A percentile compares a stretch with the other conserved stretches of the same genome.
phyloP scores from a whole-genome alignment of 2,113 vertebrate genomes.

The Gambusia holbrooki region DNA sequence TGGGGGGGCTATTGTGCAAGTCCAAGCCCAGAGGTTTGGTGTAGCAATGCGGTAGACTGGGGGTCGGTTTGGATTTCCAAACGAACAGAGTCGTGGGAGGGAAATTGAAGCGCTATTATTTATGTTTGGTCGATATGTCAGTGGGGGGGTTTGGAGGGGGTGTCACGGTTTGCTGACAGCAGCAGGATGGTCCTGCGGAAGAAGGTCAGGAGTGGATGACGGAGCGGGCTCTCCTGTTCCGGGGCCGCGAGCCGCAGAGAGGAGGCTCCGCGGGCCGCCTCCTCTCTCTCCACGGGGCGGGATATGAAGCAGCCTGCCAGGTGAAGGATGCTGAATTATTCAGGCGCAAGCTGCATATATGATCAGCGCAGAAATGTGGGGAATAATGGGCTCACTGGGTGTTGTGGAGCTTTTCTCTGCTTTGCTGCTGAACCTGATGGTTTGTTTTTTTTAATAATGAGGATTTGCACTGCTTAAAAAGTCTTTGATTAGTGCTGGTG shows the following conservation, averaged over 20 bases:
- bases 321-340: conserved; percentile 76
- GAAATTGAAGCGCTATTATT: conserved; percentile 65
- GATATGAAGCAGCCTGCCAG: conserved; percentile 59
- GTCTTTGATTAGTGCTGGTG: no score
- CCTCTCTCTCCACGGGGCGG: conserved; percentile 38
- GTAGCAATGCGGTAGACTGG: conserved; percentile 68
- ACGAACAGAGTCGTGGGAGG: conserved; percentile 7
- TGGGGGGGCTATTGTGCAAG: not conserved
- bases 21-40: conserved; percentile 6
- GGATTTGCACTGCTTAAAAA: no score
- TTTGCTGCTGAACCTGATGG: not conserved
- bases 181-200: conserved; percentile 48
- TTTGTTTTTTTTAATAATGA: no score
- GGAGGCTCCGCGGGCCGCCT: conserved; percentile 28
- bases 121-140: conserved; percentile 70
- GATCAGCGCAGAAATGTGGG: conserved; percentile 31
- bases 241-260: conserved; percentile 43
- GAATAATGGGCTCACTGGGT: not conserved
- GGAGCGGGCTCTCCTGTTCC: conserved; percentile 26
- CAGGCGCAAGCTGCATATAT: conserved; percentile 64
- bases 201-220: conserved; percentile 65
- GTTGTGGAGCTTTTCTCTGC: not conserved
- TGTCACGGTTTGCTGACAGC: conserved; percentile 68
- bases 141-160: not conserved
- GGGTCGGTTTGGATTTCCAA: conserved; percentile 53